Evolutionary conservation across 1,140 invertebrate species (phyloP).

Genomic region (Lasioglossum baleicum): DNA sequence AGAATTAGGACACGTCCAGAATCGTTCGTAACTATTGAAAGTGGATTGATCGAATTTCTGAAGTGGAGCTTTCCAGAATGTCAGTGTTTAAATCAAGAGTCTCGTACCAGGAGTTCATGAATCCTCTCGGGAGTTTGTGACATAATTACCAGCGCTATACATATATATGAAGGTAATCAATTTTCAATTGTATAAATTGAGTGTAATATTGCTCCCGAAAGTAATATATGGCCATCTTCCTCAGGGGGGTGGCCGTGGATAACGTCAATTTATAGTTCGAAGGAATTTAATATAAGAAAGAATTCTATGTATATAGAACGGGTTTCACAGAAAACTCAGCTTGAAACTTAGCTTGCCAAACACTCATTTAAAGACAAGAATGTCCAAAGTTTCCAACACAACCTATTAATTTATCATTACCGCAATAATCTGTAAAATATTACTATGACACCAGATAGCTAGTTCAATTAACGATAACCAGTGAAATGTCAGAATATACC

Average conservation of each 20-base stretch:
- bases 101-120: background rate
- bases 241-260: background rate
- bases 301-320: background rate
- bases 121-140: conserved; percentile 1
- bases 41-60: background rate
- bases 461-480: background rate
- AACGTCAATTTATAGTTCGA: background rate
- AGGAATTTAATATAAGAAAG: background rate
- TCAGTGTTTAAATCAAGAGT: background rate
- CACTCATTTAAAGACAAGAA: background rate
- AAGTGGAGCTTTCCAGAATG: background rate
- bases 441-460: conserved; percentile 1
- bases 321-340: background rate
- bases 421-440: background rate
- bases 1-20: too few relatives aligned
- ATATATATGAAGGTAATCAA: conserved; percentile 13
- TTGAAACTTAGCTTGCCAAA: background rate
- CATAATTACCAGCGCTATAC: conserved; percentile 5
- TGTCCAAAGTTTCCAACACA: background rate
- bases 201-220: conserved; percentile 4
- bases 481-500: background rate
- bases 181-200: conserved; percentile 11
- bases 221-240: background rate
- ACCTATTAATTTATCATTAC: background rate
- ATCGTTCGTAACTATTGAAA: background rate